A percentile compares a stretch with the other conserved stretches of the same genome.
phyloP scores from a whole-genome alignment of 2,113 vertebrate genomes.

The Pantherophis guttatus region DNA sequence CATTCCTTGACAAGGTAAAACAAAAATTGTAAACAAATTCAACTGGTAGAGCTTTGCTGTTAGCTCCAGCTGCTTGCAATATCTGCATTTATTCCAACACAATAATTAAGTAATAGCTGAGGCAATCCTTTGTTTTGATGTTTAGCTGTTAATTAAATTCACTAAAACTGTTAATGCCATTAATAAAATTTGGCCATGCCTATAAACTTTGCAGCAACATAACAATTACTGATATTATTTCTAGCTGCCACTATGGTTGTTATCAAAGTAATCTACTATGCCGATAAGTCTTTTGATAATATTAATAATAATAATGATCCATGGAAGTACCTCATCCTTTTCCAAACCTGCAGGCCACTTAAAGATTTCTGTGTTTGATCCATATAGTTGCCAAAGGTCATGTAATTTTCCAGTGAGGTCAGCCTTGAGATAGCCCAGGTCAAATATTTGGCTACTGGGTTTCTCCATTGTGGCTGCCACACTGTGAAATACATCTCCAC shows the following conservation, averaged over 20 bases:
- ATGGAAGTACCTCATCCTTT: not conserved
- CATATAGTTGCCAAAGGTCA: not conserved
- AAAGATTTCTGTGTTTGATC: not conserved
- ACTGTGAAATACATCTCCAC: not conserved
- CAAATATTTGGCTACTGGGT: not conserved
- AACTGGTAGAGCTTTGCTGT: accelerated
- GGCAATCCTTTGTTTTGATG: not conserved
- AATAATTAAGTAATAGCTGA: not conserved
- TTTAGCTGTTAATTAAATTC: conserved; percentile 4
- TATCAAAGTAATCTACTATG: not conserved
- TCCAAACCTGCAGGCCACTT: not conserved
- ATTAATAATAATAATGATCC: not conserved
- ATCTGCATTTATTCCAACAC: not conserved
- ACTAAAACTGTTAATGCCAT: not conserved
- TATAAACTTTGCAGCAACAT: not conserved
- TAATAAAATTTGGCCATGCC: not conserved
- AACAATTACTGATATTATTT: not conserved
- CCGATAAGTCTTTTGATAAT: not conserved
- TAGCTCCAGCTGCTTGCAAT: not conserved
- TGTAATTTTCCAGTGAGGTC: not conserved
- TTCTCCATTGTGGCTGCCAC: not conserved
- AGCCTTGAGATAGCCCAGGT: not conserved
- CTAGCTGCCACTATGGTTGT: not conserved
- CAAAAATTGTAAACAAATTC: not conserved
- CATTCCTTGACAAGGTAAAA: conserved; percentile 58